Percentiles rank a stretch among this genome's conserved stretches.
Evolutionary conservation across 2,797 vertebrate genomes (phyloP).

Genomic region (Delichon dasypus): DNA sequence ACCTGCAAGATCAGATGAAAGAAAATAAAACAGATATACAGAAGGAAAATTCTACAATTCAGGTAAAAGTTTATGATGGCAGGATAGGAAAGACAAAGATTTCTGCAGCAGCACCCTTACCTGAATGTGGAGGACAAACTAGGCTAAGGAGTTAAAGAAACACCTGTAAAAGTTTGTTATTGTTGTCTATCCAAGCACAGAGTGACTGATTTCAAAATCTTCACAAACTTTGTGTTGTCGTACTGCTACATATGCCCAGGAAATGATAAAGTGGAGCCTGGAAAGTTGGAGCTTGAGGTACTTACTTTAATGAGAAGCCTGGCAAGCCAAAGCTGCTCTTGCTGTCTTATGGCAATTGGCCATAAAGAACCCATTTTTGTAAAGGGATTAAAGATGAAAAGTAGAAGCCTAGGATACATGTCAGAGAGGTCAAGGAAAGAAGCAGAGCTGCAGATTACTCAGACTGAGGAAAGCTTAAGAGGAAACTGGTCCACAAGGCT

Average conservation of each 20-base stretch:
- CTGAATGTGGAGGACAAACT: neutral
- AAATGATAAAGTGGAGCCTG: neutral
- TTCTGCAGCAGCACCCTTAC: neutral
- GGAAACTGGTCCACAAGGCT: conserved; percentile 31
- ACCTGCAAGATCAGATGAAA: neutral
- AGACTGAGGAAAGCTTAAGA: conserved; percentile 14
- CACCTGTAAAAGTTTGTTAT: neutral
- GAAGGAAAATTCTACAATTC: neutral
- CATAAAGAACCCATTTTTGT: conserved; percentile 29
- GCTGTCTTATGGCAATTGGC: conserved; percentile 1
- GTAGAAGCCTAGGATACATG: conserved; percentile 14
- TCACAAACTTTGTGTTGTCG: neutral
- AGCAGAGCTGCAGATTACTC: conserved; percentile 9
- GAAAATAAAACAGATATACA: neutral
- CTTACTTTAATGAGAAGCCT: neutral
- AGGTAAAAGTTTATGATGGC: neutral
- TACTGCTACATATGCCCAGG: neutral
- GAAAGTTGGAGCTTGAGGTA: neutral
- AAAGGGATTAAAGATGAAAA: conserved; percentile 41
- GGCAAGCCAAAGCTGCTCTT: conserved; percentile 9
- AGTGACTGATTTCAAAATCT: neutral
- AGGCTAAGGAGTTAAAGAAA: neutral
- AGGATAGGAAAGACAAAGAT: neutral
- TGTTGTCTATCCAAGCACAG: neutral
- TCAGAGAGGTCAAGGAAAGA: conserved; percentile 30